A percentile compares a stretch with the other conserved stretches of the same genome.
Evolutionary conservation across 2,113 vertebrate species (phyloP).

Genomic region (Gasterosteus nipponicus): DNA sequence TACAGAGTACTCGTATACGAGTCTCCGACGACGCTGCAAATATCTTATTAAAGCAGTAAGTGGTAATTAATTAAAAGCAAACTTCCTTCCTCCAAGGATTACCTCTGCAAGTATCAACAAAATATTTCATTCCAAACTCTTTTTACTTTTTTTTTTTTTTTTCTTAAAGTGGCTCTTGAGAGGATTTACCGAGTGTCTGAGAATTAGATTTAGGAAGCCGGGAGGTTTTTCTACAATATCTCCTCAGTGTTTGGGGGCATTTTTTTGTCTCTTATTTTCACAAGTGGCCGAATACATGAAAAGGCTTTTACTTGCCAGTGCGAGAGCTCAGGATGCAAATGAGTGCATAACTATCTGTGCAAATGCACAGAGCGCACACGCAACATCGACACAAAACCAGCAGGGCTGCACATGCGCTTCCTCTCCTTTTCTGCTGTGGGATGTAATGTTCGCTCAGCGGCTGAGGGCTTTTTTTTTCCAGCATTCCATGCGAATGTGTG

Average conservation of each 20-base stretch:
- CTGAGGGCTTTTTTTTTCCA: no score
- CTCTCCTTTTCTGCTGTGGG: not conserved
- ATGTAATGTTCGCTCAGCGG: not conserved
- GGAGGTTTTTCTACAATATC: constrained; percentile 33
- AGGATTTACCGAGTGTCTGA: constrained; percentile 24
- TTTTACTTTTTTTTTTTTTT: not conserved
- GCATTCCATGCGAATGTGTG: no score
- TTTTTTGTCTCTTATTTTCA: constrained; percentile 19
- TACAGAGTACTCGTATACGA: constrained; percentile 23
- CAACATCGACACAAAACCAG: not conserved
- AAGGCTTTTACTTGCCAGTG: not conserved
- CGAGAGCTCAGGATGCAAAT: constrained; percentile 1
- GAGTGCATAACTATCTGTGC: constrained; percentile 6
- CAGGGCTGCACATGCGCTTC: not conserved
- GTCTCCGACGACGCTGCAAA: constrained; percentile 13
- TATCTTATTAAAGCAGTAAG: constrained; percentile 32
- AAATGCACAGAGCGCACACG: not conserved
- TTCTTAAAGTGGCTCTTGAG: not conserved
- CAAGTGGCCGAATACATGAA: not conserved
- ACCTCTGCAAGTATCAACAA: constrained; percentile 5
- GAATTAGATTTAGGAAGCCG: constrained; percentile 25
- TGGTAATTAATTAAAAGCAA: constrained; percentile 54
- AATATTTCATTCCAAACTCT: constrained; percentile 6
- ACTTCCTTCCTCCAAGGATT: constrained; percentile 28
- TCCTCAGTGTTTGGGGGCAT: not conserved